Evolutionary conservation across 2,113 vertebrate genomes (phyloP), one percentile per base, ranked within the genome.

Genomic region (Cyphomyrus discorhynchus): DNA sequence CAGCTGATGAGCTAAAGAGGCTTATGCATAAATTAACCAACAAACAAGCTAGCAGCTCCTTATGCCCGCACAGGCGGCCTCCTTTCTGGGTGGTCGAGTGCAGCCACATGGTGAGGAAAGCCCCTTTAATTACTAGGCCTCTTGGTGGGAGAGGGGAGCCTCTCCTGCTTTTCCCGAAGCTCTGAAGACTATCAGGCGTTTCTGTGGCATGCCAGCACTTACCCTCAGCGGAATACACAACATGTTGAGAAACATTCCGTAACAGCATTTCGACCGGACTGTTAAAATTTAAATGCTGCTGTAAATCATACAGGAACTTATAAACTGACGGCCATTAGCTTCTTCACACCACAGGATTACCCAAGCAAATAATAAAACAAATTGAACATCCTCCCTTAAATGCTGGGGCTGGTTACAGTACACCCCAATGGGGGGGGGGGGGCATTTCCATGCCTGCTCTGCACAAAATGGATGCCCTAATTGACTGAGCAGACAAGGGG

Each of bases 341-440:
- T 87, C 17, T 88, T 92, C 91, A 92, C 74, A 27, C 90, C 92
- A 90, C 66, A 91, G 90, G 90, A 90, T 90, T 92, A 86, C 86
- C 88, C 86, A 92, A 90, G 90, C 88, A 91, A 90, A 90, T 90
- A 91, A 92, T 89, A 88, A 88, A 90, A 91, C 83, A 31, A 86
- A 89, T 80, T 91, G 82, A 88, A 88, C 50, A 85, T 89, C 89
- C 80, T 86, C 85, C 27, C 53, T 86, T 89, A 66, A 47, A 91
- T 35, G 31, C 83, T 19, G 62, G 80, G 84, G 88, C 90, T 90
- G 46, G 47, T 42, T 27, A 39, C 52, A 24, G 49, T 31, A 15
- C 21, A 77, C 46, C 45, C 56, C 19, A 24, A 70, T 15, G 66
- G 39, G 31, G 50, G 50, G 3, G 49, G 49, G 21, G 24, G 24